These are phyloP conservation scores for Nansenia antarctica DNA, from an alignment of 2,113 vertebrate genomes.

Conservation along the genomic window DNA sequence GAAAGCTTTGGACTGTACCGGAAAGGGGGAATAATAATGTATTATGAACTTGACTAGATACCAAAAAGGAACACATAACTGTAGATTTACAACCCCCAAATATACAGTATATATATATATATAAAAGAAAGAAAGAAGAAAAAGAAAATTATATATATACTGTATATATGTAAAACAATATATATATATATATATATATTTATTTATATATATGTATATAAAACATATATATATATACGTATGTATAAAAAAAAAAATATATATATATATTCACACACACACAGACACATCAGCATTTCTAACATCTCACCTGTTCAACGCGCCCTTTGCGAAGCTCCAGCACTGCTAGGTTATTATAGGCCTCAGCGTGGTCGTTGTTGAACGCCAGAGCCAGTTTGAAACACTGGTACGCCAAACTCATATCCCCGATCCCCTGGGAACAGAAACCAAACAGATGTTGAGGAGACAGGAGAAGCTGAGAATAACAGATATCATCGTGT, in stretches of 20 bases:
- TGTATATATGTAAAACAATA: neutral
- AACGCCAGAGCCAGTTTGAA: constrained; percentile 88
- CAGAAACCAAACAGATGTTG: constrained; percentile 20
- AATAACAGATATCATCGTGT: neutral
- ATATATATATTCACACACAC: no score
- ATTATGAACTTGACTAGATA: neutral
- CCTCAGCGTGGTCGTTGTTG: constrained; percentile 90
- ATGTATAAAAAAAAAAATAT: no score
- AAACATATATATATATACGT: no score
- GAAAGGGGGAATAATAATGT: neutral
- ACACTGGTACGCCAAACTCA: constrained; percentile 90
- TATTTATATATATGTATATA: no score
- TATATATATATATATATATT: no score
- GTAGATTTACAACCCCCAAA: no score
- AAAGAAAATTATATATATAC: neutral
- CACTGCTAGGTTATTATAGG: constrained; percentile 95
- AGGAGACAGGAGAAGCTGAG: neutral
- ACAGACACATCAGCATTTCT: neutral
- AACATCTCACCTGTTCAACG: constrained; percentile 85
- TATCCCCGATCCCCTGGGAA: constrained; percentile 88
- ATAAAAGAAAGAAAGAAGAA: neutral
- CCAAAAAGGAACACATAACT: neutral
- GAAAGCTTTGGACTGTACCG: constrained; percentile 86
- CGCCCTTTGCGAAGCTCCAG: constrained; percentile 90
- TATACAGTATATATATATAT: no score